A percentile compares a stretch with the other conserved stretches of the same genome.
Conservation (phyloP, 2,888 invertebrate genomes). For the Amiota mariae region DNA sequence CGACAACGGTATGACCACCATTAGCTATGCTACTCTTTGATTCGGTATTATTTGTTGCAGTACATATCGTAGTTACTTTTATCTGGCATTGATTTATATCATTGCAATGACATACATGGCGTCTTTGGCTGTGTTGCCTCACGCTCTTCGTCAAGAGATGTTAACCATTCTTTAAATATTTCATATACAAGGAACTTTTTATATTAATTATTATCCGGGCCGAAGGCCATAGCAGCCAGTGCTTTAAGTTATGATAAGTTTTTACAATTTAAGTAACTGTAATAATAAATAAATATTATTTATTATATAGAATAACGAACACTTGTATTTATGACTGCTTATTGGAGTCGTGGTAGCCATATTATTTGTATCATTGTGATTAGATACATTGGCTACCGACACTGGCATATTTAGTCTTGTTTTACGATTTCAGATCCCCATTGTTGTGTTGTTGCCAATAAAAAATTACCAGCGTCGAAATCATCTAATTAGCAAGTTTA, state of each 20-base stretch:
- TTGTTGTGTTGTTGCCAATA: conserved; percentile 68
- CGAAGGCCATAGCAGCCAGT: too few relatives aligned
- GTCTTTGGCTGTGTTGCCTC: conserved; percentile 61
- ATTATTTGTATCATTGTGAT: background rate
- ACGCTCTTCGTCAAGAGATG: conserved; percentile 64
- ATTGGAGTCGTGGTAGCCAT: conserved; percentile 1
- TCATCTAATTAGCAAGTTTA: too few relatives aligned
- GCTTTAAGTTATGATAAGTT: too few relatives aligned
- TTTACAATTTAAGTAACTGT: too few relatives aligned
- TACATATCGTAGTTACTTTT: conserved; percentile 42
- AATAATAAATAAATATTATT: too few relatives aligned
- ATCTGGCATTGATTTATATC: conserved; percentile 69
- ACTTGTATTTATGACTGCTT: conserved; percentile 55
- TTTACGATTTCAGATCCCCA: conserved; percentile 56
- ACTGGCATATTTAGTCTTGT: background rate
- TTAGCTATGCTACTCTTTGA: background rate
- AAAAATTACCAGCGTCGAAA: conserved; percentile 65
- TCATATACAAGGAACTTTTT: conserved; percentile 68
- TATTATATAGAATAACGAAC: conserved; percentile 67
- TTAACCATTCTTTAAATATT: conserved; percentile 69
- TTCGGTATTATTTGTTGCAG: conserved; percentile 26
- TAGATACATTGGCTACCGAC: background rate
- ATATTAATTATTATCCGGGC: too few relatives aligned
- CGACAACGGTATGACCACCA: conserved; percentile 5
- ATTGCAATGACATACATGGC: conserved; percentile 62